Conservation (phyloP, 2,888 invertebrate genomes). For the Folsomia manolachei region DNA sequence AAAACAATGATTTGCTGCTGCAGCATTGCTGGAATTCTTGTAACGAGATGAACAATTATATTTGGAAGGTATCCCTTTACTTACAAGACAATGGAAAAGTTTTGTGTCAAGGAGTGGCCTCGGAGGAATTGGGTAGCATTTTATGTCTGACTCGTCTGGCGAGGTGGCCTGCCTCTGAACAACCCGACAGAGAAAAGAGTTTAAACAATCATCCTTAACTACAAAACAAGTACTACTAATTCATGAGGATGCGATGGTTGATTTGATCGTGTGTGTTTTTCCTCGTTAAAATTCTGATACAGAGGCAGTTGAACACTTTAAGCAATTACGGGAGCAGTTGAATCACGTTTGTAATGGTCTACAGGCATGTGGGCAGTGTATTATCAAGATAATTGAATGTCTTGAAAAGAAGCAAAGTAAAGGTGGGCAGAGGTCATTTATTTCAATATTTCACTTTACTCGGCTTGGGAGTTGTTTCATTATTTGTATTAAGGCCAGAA, state of each 20-base stretch:
- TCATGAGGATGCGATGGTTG: slow-evolving; percentile 15
- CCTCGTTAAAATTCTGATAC: slow-evolving; percentile 3
- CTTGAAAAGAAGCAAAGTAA: not conserved
- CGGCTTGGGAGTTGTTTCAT: not conserved
- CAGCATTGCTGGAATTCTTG: slow-evolving; percentile 23
- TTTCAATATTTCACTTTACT: not conserved
- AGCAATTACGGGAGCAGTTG: slow-evolving; percentile 12
- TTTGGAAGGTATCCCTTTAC: no score
- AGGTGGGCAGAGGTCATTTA: slow-evolving; percentile 4
- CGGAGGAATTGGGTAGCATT: no score
- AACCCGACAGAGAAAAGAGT: slow-evolving; percentile 3
- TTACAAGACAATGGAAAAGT: not conserved
- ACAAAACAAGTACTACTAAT: slow-evolving; percentile 10
- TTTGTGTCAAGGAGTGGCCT: slow-evolving; percentile 17
- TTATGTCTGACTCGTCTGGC: no score
- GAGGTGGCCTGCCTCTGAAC: not conserved
- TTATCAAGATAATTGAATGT: slow-evolving; percentile 19
- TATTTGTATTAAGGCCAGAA: not conserved
- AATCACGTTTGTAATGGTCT: no score
- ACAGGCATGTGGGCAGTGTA: not conserved
- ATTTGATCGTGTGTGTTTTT: slow-evolving; percentile 19
- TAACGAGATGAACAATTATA: slow-evolving; percentile 9
- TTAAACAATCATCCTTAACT: slow-evolving; percentile 12
- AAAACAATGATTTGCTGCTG: slow-evolving; percentile 22
- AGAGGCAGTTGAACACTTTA: slow-evolving; percentile 15